Evolutionary conservation across 1,140 invertebrate genomes (phyloP), one percentile per base, ranked within the genome.

Genomic region (Notospermus geniculatus): DNA sequence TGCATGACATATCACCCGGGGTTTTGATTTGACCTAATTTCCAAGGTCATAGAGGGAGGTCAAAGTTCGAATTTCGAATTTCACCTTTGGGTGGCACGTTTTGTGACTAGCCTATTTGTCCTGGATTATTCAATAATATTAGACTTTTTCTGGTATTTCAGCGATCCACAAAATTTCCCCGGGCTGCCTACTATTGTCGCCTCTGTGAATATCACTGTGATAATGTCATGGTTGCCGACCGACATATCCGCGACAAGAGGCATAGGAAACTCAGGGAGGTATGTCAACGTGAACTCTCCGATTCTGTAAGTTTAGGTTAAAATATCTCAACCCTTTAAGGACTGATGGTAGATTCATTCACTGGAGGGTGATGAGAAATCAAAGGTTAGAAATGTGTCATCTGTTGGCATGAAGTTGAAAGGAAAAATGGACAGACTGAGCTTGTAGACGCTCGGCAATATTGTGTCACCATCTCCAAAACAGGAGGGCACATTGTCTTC

Each of bases 151-250:
- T 50, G n/a, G 19, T 50, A 50, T 64, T 69, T 23, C 62, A 80
- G 80, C 75, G 71, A 69, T 77, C 73, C 28, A 5, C 57, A 1
- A 65, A 66, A 36, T 79, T 77, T 65, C 72, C 73, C 11, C 71
- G 71, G 59, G 80, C 78, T 39, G 71, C 68, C 45, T 82, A 67
- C 63, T 80, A 74, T 60, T 82, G 80, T 68, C 74, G 77, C 22
- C 64, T 82, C 15, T 82, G 80, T 74, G 78, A 80, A 17, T 82
- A 78, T 68, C 79, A 81, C 62, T 75, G 79, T 67, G 75, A 79
- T 59, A 69, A 54, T 27, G 55, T 73, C 0, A 60, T 65, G 43
- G 69, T 78, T 54, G 74, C 72, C 58, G 59, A 70, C 57, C 68
- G 69, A 39, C 80, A 82, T 58, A 71, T 72, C 25, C 69, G 69